Conservation (phyloP, 2,888 invertebrate species). For the Punctoribates punctum region DNA sequence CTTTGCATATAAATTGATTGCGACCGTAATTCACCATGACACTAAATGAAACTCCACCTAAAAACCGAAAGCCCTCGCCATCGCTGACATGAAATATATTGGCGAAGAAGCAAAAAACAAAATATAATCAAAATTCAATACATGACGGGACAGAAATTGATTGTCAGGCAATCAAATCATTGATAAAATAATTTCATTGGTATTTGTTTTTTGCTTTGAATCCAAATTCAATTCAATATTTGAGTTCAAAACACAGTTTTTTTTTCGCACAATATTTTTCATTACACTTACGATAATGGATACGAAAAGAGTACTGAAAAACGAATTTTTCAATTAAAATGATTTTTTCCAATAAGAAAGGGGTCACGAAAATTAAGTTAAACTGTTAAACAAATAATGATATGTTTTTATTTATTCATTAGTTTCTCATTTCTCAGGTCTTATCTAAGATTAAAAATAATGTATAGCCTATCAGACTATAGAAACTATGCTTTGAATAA, state of each 20-base stretch:
- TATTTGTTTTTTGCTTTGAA: no score
- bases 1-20: no score
- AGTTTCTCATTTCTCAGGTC: no score
- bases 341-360: background rate
- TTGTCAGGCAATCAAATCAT: background rate
- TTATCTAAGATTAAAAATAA: no score
- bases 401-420: background rate
- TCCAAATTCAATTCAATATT: background rate
- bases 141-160: background rate
- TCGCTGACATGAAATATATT: no score
- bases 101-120: no score
- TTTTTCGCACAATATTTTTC: background rate
- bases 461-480: no score
- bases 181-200: background rate
- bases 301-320: background rate
- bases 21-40: no score
- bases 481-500: no score
- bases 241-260: background rate
- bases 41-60: no score
- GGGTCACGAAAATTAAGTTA: conserved; percentile 4
- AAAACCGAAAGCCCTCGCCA: no score
- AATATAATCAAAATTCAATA: background rate
- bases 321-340: conserved; percentile 7
- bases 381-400: conserved; percentile 21
- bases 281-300: background rate